Evolutionary conservation across 2,797 vertebrate genomes (phyloP), one percentile per base, ranked within the genome.

Genomic region (Sarcophilus harrisii): DNA sequence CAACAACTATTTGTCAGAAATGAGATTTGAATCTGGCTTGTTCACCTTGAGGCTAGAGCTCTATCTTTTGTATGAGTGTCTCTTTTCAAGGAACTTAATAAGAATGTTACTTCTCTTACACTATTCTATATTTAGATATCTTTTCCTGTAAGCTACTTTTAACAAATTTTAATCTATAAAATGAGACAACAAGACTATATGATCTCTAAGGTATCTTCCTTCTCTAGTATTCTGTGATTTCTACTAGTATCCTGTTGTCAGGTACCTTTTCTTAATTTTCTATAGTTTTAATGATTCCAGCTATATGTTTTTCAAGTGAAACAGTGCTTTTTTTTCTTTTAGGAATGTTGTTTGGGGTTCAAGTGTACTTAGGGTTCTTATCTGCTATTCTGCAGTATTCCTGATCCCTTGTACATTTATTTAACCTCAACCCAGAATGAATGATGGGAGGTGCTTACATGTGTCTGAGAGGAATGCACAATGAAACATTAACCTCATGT

Each of bases 401-500:
- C 52, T 52, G 94, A 38, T 73, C 62, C 96, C 94, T 21, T 96
- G 1, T 62, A 16, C 29, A 0, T 60, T 97, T 97, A 29, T 97
- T 97, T 95, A 97, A 96, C 58, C 28, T 66, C 5, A 57, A 60
- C 4, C 91, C 91, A 97, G 92, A 89, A 90, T 0, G 14, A 92
- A 0, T 94, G 87, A 87, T 95, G 45, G 49, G 90, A n/a, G 0
- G 30, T 93, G 89, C 90, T 97, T 95, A 81, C 49, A 94, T 91
- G 92, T 96, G 57, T 93, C 92, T 32, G 91, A 96, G 92, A 97
- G 93, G 58, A 59, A 95, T 97, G 57, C 58, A 52, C 92, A 96
- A 14, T 95, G 95, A 97, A 98, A 96, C 60, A 94, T 96, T 93
- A 81, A 38, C 57, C 30, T 97, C 87, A 60, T 94, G 18, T 45